phyloP scores from a whole-genome alignment of 2,888 invertebrate species.

The Pollenia amentaria region DNA sequence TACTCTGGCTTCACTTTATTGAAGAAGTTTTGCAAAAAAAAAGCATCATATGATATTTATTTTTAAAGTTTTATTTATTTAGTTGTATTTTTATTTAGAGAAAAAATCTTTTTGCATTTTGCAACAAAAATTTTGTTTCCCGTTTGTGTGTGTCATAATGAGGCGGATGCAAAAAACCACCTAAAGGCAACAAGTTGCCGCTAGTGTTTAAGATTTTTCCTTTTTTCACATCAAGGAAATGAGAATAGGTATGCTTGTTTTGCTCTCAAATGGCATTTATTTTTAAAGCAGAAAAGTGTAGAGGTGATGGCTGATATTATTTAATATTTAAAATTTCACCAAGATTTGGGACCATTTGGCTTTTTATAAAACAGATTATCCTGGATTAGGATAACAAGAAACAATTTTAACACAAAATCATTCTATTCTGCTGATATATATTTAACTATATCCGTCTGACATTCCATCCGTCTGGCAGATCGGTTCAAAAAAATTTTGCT shows the following conservation, averaged over 20 bases:
- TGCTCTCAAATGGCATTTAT: neutral
- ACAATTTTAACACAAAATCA: too few species aligned
- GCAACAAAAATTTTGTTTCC: conserved; percentile 35
- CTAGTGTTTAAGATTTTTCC: neutral
- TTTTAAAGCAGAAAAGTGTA: too few species aligned
- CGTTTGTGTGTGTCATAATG: neutral
- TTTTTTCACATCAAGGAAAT: conserved; percentile 20
- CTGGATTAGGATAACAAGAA: too few species aligned
- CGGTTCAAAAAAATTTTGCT: too few species aligned
- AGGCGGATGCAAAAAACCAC: neutral
- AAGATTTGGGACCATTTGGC: too few species aligned
- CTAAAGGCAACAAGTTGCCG: conserved; percentile 32
- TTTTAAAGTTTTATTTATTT: conserved; percentile 5
- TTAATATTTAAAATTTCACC: too few species aligned
- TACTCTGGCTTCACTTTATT: conserved; percentile 31
- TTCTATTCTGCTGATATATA: too few species aligned
- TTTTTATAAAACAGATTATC: too few species aligned
- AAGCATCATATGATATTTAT: conserved; percentile 1
- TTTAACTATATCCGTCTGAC: too few species aligned
- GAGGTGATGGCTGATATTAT: too few species aligned
- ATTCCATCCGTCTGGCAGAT: too few species aligned
- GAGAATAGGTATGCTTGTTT: neutral
- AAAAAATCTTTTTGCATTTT: neutral
- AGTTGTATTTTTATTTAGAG: conserved; percentile 8
- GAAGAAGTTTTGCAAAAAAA: conserved; percentile 9